Evolutionary conservation across 2,797 vertebrate species (phyloP).

Genomic region (Hippoglossus hippoglossus): DNA sequence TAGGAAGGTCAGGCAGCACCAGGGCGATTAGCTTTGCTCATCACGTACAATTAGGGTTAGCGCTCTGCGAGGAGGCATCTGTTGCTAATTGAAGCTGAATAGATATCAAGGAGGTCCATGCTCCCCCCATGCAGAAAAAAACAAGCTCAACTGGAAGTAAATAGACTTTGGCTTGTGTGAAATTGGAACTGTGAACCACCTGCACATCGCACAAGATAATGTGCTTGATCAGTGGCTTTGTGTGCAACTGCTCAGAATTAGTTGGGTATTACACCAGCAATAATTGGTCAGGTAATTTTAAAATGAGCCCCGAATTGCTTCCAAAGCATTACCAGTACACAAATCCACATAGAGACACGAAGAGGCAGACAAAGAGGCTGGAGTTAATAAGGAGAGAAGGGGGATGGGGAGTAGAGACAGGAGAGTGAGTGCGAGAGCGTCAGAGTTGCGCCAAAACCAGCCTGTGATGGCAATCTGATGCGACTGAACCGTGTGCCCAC

Average conservation of each 20-base stretch:
- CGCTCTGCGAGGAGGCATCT: slow-evolving; percentile 77
- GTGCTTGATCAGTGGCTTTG: slow-evolving; percentile 51
- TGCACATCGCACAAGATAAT: slow-evolving; percentile 70
- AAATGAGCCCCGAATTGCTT: slow-evolving; percentile 62
- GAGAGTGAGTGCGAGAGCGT: slow-evolving; percentile 49
- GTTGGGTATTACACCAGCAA: slow-evolving; percentile 55
- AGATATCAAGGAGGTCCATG: slow-evolving; percentile 72
- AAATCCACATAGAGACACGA: slow-evolving; percentile 43
- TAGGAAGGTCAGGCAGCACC: slow-evolving; percentile 76
- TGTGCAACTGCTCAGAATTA: slow-evolving; percentile 57
- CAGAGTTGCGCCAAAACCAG: slow-evolving; percentile 57
- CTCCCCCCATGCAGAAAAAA: slow-evolving; percentile 60
- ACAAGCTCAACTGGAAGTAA: slow-evolving; percentile 74
- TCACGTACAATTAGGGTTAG: slow-evolving; percentile 84
- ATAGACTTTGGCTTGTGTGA: slow-evolving; percentile 85
- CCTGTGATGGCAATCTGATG: slow-evolving; percentile 80
- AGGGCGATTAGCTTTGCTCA: slow-evolving; percentile 83
- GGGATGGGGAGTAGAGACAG: slow-evolving; percentile 43
- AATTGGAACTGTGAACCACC: slow-evolving; percentile 83
- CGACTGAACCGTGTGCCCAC: slow-evolving; percentile 78
- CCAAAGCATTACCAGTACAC: slow-evolving; percentile 54
- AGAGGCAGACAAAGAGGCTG: slow-evolving; percentile 61
- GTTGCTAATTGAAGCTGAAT: slow-evolving; percentile 84
- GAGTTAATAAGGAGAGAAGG: slow-evolving; percentile 48
- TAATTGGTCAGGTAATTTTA: slow-evolving; percentile 66